Percentiles rank a stretch among this genome's conserved stretches.
phyloP scores from a whole-genome alignment of 2,113 vertebrate species.

The Sphaerodactylus townsendi region DNA sequence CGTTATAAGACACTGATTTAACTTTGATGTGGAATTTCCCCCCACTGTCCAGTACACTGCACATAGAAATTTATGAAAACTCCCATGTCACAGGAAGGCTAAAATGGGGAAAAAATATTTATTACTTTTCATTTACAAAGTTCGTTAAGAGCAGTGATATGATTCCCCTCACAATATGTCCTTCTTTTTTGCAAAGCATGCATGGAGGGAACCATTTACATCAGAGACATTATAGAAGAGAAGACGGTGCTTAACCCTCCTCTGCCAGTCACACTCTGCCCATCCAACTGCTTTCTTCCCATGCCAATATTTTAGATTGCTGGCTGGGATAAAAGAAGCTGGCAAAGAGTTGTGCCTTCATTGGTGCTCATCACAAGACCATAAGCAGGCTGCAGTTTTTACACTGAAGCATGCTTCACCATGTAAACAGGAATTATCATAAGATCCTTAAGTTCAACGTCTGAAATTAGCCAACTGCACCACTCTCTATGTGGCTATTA shows the following conservation, averaged over 20 bases:
- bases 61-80: constrained; percentile 49
- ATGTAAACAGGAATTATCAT: too few species aligned
- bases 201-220: too few species aligned
- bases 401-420: too few species aligned
- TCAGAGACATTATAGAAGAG: background rate
- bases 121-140: background rate
- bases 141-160: background rate
- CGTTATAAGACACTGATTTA: constrained; percentile 47
- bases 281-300: background rate
- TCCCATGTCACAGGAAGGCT: constrained; percentile 26
- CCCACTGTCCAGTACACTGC: constrained; percentile 39
- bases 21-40: constrained; percentile 47
- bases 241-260: background rate
- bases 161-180: background rate
- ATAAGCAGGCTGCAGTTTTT: too few species aligned
- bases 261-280: background rate
- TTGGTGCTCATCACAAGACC: too few species aligned
- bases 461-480: too few species aligned
- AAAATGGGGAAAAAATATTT: background rate
- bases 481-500: too few species aligned
- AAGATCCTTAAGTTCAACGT: too few species aligned
- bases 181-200: background rate
- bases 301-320: background rate
- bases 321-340: background rate
- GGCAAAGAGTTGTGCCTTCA: background rate